These are phyloP conservation scores for Dromiciops gliroides DNA, from an alignment of 2,113 vertebrate genomes.

Conservation along the genomic window DNA sequence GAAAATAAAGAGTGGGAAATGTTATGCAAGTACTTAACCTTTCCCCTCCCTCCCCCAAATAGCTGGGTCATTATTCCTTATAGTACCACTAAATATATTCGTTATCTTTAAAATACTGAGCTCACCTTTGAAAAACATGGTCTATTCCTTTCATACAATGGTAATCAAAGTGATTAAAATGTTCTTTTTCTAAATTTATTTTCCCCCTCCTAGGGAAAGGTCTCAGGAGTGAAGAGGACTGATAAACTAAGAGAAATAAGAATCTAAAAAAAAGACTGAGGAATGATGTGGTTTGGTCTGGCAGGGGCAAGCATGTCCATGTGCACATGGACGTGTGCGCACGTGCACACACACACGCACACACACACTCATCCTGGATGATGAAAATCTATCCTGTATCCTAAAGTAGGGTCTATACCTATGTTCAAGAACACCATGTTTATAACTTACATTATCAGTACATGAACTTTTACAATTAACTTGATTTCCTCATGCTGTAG, in stretches of 20 bases:
- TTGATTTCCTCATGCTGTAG: background rate
- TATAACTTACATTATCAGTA: too few relatives aligned
- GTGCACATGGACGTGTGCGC: too few relatives aligned
- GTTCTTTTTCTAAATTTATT: slow-evolving; percentile 32
- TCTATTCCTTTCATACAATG: slow-evolving; percentile 43
- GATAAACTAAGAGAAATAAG: background rate
- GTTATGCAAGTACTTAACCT: slow-evolving; percentile 53
- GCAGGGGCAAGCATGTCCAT: rapidly evolving
- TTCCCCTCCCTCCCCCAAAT: slow-evolving; percentile 55
- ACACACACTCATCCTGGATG: background rate
- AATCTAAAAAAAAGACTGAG: background rate
- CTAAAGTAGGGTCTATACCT: background rate
- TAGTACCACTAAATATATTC: slow-evolving; percentile 46
- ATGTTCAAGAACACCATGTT: background rate
- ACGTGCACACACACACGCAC: too few relatives aligned
- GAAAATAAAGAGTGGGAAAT: slow-evolving; percentile 72
- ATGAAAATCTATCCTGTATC: rapidly evolving
- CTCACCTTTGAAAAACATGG: slow-evolving; percentile 53
- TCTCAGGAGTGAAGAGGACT: background rate
- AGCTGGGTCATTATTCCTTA: slow-evolving; percentile 66
- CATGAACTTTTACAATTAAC: background rate
- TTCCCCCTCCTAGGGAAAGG: background rate
- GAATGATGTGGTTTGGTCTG: background rate
- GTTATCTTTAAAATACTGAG: slow-evolving; percentile 44
- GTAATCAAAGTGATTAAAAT: slow-evolving; percentile 66